These are phyloP conservation scores for Marisa cornuarietis DNA, from an alignment of 1,140 invertebrate genomes.

Conservation along the genomic window DNA sequence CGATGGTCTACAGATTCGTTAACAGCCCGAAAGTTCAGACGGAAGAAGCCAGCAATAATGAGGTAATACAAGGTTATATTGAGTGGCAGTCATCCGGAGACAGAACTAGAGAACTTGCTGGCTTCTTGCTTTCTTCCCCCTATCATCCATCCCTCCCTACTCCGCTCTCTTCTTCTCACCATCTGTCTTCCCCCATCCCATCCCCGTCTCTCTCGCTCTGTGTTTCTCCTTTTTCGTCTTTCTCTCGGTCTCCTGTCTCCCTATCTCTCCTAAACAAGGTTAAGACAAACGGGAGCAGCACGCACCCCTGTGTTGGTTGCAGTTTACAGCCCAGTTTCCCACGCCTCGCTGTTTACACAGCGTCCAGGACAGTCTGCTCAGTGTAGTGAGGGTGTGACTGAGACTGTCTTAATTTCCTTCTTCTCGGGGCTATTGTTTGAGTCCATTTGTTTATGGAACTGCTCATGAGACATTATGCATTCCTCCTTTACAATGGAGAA, in stretches of 20 bases:
- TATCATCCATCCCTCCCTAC: background rate
- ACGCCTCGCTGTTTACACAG: too few species aligned
- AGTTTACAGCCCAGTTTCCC: too few species aligned
- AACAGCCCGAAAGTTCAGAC: background rate
- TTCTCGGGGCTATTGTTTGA: too few species aligned
- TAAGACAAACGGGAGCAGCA: too few species aligned
- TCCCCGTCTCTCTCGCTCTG: background rate
- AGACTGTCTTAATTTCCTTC: too few species aligned
- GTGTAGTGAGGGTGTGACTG: too few species aligned
- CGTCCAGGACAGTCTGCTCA: too few species aligned
- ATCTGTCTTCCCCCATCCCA: background rate
- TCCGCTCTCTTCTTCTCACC: background rate
- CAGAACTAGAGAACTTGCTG: too few species aligned
- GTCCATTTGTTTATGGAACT: too few species aligned
- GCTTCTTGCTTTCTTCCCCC: background rate
- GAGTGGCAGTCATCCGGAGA: background rate
- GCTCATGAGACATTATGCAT: too few species aligned
- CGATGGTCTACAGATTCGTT: background rate
- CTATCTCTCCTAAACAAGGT: background rate
- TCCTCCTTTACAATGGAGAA: too few species aligned
- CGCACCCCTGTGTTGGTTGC: too few species aligned
- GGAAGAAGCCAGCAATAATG: background rate
- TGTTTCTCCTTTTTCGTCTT: background rate
- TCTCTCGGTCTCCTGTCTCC: background rate
- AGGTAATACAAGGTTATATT: background rate